phyloP scores from a whole-genome alignment of 2,113 vertebrate genomes.

The Crotalus horridus region DNA sequence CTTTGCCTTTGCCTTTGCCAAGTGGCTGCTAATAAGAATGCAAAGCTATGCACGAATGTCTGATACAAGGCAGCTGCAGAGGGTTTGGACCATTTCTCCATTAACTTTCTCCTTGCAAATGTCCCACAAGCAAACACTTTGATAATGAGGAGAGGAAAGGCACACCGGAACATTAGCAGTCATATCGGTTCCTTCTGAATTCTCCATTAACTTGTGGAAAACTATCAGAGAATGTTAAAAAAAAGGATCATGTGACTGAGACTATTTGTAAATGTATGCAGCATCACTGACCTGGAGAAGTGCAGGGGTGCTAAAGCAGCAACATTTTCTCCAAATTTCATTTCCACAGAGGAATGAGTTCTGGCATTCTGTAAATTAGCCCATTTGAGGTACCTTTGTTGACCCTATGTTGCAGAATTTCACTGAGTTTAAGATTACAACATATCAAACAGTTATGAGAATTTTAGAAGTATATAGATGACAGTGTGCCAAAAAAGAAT shows the following conservation, averaged over 20 bases:
- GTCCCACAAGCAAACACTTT: neutral
- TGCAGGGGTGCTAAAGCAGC: neutral
- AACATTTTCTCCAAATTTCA: neutral
- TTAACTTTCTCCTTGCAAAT: neutral
- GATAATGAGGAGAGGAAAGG: neutral
- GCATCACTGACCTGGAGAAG: neutral
- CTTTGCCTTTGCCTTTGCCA: neutral
- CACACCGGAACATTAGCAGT: neutral
- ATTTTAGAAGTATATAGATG: neutral
- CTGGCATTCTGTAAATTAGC: neutral
- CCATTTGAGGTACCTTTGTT: neutral
- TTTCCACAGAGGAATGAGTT: neutral
- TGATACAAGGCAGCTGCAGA: neutral
- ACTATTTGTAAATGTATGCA: neutral
- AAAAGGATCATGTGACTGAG: neutral
- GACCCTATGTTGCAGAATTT: neutral
- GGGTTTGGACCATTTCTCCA: neutral
- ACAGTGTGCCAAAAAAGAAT: neutral
- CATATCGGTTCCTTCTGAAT: neutral
- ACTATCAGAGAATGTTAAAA: neutral
- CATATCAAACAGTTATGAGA: neutral
- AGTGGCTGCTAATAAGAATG: neutral
- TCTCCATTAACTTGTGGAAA: neutral
- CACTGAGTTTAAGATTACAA: neutral
- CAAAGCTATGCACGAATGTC: neutral